Base-by-base conservation (phyloP, 1,140 invertebrate species). In the Oedothorax gibbosus region DNA sequence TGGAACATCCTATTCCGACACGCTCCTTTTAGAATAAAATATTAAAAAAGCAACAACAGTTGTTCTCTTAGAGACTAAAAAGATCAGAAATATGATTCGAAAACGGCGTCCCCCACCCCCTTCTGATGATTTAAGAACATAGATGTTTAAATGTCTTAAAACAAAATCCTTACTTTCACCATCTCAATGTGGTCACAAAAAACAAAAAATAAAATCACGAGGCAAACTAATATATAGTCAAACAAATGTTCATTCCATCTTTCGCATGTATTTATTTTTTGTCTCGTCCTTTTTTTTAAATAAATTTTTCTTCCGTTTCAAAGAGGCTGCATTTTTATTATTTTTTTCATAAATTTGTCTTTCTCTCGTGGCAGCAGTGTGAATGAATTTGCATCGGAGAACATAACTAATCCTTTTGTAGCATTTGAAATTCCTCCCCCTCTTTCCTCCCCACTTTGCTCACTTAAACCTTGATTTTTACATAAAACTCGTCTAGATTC, bases 401-500 rank as follows among this genome's bases (percentile, higher is more conserved):
- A 83, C 72, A 72, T 73, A 66, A 83, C 81, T 83, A 83, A 83
- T 83, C 81, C 81, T 83, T 83, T 83, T 83, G 81, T 75, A 83
- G 81, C 81, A 75, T 75, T 72, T 69, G 68, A 50, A 62, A 51
- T 72, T 75, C 57, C 35, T 57, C n/a, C 60, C 51, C 53, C 53
- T 49, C 79, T 64, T 64, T 50, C 35, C 68, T 49, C 18, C 54
- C 14, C 68, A 18, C 21, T 62, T n/a, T 18, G n/a, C 71, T 75
- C 81, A 75, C 81, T 75, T 82, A 65, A 62, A 57, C 71, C 50
- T 69, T 66, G 81, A 83, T 83, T 83, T 83, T 83, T 65, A 83
- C 81, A 83, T 83, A 83, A 83, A 83, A 83, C 81, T 83, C 81
- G 71, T 83, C 81, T 83, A 75, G 81, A 83, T 75, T 83, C 81